These are phyloP conservation scores for Aythya baeri DNA, from an alignment of 2,113 vertebrate species.

Conservation along the genomic window DNA sequence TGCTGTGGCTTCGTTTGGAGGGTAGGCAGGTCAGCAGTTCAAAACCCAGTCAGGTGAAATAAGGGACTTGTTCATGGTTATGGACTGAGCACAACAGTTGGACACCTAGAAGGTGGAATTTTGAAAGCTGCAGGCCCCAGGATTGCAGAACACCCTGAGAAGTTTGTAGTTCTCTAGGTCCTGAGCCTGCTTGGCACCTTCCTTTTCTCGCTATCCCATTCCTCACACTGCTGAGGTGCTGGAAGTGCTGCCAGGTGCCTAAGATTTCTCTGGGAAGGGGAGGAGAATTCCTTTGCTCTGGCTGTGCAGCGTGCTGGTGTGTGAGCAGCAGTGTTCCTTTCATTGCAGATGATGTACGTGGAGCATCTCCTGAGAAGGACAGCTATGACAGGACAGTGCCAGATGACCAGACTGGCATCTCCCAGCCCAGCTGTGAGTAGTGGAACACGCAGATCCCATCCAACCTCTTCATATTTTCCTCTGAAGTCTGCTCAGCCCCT, in stretches of 20 bases:
- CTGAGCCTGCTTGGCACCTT: not conserved
- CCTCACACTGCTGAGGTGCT: not conserved
- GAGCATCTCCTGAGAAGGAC: not conserved
- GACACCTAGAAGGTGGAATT: not conserved
- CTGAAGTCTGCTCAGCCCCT: not conserved
- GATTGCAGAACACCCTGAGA: not conserved
- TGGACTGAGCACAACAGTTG: not conserved
- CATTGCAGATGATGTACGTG: not conserved
- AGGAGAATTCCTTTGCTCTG: not conserved
- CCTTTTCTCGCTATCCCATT: not conserved
- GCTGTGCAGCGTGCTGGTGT: not conserved
- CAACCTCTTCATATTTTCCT: not conserved
- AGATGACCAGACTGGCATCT: rapidly evolving
- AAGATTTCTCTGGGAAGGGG: not conserved
- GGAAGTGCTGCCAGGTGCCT: not conserved
- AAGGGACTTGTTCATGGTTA: not conserved
- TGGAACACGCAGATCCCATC: not conserved
- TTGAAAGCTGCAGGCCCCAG: not conserved
- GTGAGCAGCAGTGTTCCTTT: not conserved
- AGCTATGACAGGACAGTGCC: not conserved
- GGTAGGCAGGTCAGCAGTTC: not conserved
- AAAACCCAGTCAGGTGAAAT: not conserved
- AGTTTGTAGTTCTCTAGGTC: not conserved
- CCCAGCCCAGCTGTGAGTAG: slow-evolving; percentile 34
- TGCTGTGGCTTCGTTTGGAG: not conserved